Percentiles rank a stretch among this genome's conserved stretches.
These are phyloP conservation scores for Synchiropus splendidus DNA, from an alignment of 2,113 vertebrate species.

Conservation along the genomic window DNA sequence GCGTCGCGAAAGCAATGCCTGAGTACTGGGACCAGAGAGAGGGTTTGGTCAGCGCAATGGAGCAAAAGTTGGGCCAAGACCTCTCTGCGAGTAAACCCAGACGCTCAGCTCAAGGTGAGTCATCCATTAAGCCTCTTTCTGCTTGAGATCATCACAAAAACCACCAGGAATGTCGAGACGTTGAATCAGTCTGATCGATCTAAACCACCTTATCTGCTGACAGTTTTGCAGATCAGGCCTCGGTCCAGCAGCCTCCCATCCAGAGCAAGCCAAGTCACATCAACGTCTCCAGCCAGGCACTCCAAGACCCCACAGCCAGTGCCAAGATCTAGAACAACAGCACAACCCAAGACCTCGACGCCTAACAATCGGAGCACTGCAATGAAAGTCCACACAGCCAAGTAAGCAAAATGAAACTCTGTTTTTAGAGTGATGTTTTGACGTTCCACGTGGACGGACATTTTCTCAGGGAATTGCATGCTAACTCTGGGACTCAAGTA, in stretches of 20 bases:
- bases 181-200: background rate
- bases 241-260: conserved; percentile 56
- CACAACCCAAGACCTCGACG: conserved; percentile 58
- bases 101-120: conserved; percentile 43
- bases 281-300: conserved; percentile 32
- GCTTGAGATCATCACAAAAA: conserved; percentile 5
- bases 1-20: conserved; percentile 18
- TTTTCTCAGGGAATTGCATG: too few species aligned
- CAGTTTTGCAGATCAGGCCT: conserved; percentile 53
- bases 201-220: background rate
- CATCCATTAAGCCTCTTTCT: conserved; percentile 7
- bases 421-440: too few species aligned
- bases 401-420: conserved; percentile 18
- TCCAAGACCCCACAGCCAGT: conserved; percentile 58
- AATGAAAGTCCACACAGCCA: conserved; percentile 10
- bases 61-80: conserved; percentile 29
- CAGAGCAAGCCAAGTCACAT: conserved; percentile 48
- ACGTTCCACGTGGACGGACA: too few species aligned
- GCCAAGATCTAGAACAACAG: conserved; percentile 41
- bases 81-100: conserved; percentile 22
- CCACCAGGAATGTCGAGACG: background rate
- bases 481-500: too few species aligned
- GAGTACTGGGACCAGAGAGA: conserved; percentile 41
- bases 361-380: conserved; percentile 50
- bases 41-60: conserved; percentile 25